Evolutionary conservation across 1,140 invertebrate genomes (phyloP), one percentile per base, ranked within the genome.

Genomic region (Homarus americanus): DNA sequence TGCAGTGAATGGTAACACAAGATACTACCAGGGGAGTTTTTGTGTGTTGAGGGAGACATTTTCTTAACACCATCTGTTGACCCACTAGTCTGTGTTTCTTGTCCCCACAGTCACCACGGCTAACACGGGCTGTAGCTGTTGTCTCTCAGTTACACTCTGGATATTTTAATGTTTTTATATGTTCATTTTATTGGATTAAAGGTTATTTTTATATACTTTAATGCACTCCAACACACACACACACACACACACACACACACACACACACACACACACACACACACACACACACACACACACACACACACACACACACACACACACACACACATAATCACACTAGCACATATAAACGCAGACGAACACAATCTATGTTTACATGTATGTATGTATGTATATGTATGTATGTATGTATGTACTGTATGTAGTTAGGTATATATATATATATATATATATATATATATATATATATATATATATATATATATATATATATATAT

Each of bases 291-390:
- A 58, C 53, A 58, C 53, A 58, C 53, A 58, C 53, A 32, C 36
- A 73, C 36, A 73, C 36, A 73, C 36, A 69, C 32, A 69, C 32
- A 69, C 32, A 73, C 36, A 73, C 36, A 73, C 36, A 73, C 36
- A 73, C 36, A 73, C 36, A 73, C 36, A 7, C 20, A 73, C 32
- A 73, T 73, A 12, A 0, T 36, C 9, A 73, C 15, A n/a, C 5
- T 20, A 58, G 17, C 24, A 58, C 2, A n/a, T n/a, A n/a, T n/a
- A n/a, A n/a, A n/a, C n/a, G n/a, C n/a, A n/a, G n/a, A n/a, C n/a
- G n/a, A n/a, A n/a, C n/a, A n/a, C n/a, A n/a, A 69, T 69, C 5
- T 69, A 69, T 69, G 24, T 69, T 9, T 69, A 69, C 24, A 69
- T 76, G 9, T 3, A 40, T 40, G 28, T 40, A 7, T 40, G 28